Evolutionary conservation across 2,113 vertebrate species (phyloP).

Genomic region (Tylochromis polylepis): DNA sequence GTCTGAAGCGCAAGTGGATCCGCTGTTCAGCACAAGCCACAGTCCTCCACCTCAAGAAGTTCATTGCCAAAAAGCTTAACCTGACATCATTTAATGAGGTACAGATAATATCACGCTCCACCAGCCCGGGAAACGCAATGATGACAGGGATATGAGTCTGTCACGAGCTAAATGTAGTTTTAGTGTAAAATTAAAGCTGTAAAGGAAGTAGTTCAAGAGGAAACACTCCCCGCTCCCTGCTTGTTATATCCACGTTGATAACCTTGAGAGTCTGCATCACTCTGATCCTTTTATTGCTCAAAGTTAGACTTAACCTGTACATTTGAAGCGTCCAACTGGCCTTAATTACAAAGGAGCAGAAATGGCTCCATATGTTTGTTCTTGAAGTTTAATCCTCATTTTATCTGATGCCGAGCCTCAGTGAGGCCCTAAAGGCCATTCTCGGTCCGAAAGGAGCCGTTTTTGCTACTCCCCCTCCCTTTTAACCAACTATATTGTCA

Average conservation of each 20-base stretch:
- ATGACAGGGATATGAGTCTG: neutral
- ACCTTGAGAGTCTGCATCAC: neutral
- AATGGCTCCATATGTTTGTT: neutral
- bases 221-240: neutral
- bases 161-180: neutral
- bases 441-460: neutral
- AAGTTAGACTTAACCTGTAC: neutral
- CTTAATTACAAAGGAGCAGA: neutral
- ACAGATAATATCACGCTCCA: neutral
- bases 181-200: neutral
- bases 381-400: neutral
- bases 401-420: neutral
- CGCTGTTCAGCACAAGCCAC: constrained; percentile 98
- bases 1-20: constrained; percentile 97
- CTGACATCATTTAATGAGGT: constrained; percentile 99
- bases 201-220: neutral
- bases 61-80: constrained; percentile 99
- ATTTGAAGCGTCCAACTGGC: neutral
- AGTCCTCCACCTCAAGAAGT: constrained; percentile 97
- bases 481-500: neutral
- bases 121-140: neutral
- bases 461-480: neutral
- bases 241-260: neutral
- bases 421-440: neutral
- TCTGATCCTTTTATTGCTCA: neutral